Evolutionary conservation across 2,797 vertebrate genomes (phyloP).

Genomic region (Sebastiscus tertius): DNA sequence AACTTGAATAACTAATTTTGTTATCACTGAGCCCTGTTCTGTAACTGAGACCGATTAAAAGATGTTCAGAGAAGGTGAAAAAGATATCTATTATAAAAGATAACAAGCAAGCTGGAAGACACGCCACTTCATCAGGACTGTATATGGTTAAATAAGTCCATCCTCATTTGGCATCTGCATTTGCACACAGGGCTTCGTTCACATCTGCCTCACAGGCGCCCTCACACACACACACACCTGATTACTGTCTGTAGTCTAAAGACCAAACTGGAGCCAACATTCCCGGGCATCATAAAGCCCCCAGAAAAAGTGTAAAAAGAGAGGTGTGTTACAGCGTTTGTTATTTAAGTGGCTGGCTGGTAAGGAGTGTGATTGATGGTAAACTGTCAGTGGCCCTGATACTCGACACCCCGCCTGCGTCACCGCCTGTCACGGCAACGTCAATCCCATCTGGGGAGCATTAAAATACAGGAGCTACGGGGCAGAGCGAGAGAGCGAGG

Average conservation of each 20-base stretch:
- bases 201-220: neutral
- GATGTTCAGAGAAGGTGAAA: neutral
- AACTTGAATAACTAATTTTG: neutral
- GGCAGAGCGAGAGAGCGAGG: conserved; percentile 22
- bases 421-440: conserved; percentile 69
- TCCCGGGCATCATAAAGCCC: conserved; percentile 31
- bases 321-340: conserved; percentile 42
- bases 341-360: conserved; percentile 60
- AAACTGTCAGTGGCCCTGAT: conserved; percentile 69
- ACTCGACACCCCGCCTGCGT: conserved; percentile 79
- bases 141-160: neutral
- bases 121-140: neutral
- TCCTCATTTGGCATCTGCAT: neutral
- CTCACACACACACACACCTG: conserved; percentile 14
- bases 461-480: conserved; percentile 67
- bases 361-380: conserved; percentile 71
- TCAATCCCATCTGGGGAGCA: conserved; percentile 76
- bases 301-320: conserved; percentile 14
- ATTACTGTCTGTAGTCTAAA: conserved; percentile 20
- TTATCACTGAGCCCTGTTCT: neutral
- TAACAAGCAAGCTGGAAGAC: neutral
- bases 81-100: neutral
- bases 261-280: conserved; percentile 27
- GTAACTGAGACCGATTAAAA: neutral
- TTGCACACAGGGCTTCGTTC: neutral